Evolutionary conservation across 2,113 vertebrate species (phyloP).

Genomic region (Actinemys pallida): DNA sequence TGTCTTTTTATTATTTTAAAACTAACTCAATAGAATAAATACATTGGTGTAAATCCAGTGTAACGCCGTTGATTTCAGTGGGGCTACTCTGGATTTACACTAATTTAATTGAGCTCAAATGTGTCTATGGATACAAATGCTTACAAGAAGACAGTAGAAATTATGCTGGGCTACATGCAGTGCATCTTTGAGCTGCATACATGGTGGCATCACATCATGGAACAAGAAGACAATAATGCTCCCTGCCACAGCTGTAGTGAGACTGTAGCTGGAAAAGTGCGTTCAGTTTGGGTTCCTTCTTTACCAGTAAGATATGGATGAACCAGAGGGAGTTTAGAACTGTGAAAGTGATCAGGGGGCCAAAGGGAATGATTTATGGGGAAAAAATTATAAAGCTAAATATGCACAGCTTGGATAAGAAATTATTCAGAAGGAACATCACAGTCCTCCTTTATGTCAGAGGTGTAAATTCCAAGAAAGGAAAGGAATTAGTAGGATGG

Average conservation of each 20-base stretch:
- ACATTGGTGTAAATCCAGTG: background rate
- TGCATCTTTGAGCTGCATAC: background rate
- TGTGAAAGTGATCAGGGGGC: background rate
- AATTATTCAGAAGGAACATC: background rate
- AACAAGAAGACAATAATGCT: background rate
- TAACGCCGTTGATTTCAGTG: background rate
- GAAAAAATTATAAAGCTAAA: constrained; percentile 1
- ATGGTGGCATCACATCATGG: background rate
- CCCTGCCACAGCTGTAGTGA: background rate
- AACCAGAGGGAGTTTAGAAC: background rate
- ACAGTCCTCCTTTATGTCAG: background rate
- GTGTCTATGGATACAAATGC: background rate
- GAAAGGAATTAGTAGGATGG: constrained; percentile 25
- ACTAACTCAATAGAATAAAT: background rate
- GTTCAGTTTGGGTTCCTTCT: background rate
- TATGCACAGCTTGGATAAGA: background rate
- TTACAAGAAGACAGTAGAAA: constrained; percentile 57
- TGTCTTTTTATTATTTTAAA: background rate
- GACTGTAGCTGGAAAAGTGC: constrained; percentile 12
- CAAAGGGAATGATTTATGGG: background rate
- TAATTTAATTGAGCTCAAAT: constrained; percentile 26
- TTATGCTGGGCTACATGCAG: background rate
- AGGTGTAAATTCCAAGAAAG: background rate
- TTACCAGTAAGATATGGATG: background rate
- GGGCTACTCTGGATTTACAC: constrained; percentile 23